Evolutionary conservation across 2,113 vertebrate species (phyloP).

Genomic region (Thinocorus orbignyianus): DNA sequence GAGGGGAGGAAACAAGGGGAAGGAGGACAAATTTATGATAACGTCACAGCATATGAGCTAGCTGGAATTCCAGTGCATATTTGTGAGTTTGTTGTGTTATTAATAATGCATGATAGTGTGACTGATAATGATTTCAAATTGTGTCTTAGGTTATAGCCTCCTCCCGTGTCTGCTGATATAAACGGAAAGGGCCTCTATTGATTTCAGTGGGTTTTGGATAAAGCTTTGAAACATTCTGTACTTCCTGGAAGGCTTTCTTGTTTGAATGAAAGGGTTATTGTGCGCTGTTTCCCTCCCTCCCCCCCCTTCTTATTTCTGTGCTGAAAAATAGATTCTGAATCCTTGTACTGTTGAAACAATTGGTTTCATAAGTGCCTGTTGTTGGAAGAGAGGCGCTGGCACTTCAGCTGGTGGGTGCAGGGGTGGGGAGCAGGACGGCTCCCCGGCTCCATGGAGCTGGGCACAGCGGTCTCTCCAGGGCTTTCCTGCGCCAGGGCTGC

Average conservation of each 20-base stretch:
- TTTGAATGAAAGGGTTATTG: slow-evolving; percentile 55
- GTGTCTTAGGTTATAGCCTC: neutral
- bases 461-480: neutral
- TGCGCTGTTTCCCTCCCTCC: neutral
- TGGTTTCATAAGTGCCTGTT: slow-evolving; percentile 4
- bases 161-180: neutral
- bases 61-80: neutral
- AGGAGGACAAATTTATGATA: neutral
- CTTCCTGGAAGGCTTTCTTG: slow-evolving; percentile 31
- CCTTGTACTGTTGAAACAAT: slow-evolving; percentile 15
- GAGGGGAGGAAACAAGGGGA: neutral
- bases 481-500: neutral
- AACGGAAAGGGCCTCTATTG: neutral
- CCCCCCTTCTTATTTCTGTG: neutral
- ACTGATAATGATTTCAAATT: neutral
- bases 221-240: neutral
- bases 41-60: neutral
- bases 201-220: neutral
- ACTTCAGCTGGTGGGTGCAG: slow-evolving; percentile 22
- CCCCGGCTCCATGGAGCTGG: neutral
- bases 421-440: slow-evolving; percentile 30
- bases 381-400: slow-evolving; percentile 20
- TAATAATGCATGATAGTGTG: neutral
- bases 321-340: slow-evolving; percentile 45
- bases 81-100: slow-evolving; percentile 36